Evolutionary conservation across 2,797 vertebrate genomes (phyloP).

Genomic region (Hypotaenidia okinawae): DNA sequence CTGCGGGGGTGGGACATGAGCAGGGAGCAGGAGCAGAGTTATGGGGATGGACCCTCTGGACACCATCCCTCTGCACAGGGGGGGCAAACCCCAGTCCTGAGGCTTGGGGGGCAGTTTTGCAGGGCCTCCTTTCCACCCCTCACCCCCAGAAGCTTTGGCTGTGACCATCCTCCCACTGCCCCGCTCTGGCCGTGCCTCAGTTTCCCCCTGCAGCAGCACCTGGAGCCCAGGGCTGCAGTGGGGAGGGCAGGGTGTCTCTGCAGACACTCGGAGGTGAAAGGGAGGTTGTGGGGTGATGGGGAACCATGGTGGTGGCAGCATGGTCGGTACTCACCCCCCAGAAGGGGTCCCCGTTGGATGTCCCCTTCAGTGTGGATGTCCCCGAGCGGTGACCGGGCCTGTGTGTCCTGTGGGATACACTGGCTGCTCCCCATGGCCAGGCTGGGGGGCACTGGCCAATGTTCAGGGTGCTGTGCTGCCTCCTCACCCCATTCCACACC

Average conservation of each 20-base stretch:
- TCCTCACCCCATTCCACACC: neutral
- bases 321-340: neutral
- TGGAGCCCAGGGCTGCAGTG: neutral
- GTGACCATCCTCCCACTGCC: neutral
- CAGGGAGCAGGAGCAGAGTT: neutral
- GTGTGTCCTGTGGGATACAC: neutral
- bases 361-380: neutral
- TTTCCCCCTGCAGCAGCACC: neutral
- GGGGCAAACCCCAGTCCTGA: neutral
- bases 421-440: neutral
- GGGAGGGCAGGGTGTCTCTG: neutral
- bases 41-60: neutral
- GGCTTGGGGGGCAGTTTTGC: neutral
- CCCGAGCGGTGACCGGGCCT: neutral
- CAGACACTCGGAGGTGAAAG: neutral
- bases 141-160: neutral
- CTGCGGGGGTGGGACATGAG: accelerated
- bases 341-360: neutral
- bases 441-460: neutral
- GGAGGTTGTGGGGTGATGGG: neutral
- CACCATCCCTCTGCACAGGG: neutral
- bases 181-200: neutral
- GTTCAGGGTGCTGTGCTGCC: neutral
- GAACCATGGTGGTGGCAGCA: neutral
- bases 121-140: too few species aligned